Evolutionary conservation across 92 coral and sea anemone genomes (phyloP), one percentile per base, ranked within the genome.

Genomic region (Zoanthus solanderi): DNA sequence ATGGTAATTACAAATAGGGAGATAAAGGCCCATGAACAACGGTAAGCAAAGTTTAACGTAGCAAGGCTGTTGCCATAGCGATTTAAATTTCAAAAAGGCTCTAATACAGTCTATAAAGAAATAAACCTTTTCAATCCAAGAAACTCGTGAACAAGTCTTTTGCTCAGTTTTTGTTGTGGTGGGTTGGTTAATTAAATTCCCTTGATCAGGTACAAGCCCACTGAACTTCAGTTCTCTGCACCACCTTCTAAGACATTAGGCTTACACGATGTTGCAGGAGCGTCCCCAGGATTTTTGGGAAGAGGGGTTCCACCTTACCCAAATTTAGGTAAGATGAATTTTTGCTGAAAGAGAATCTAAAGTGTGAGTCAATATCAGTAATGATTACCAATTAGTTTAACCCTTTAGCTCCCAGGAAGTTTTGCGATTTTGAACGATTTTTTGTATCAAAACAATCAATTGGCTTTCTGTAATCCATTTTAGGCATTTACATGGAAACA

Each of bases 121-220:
- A 63, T 63, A 15, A 63, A 63, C 7, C 69, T 23, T 63, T 63
- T 34, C 42, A 3, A 34, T 63, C 69, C 60, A 63, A 63, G 29
- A 63, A 63, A 63, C 69, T 17, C 69, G 69, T 63, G 69, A 63
- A 63, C 69, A 63, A 63, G 69, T 63, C 29, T 63, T 63, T 63
- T 63, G 0, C 18, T 16, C 7, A 6, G 14, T 7, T 15, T 34
- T 34, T 34, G 42, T 34, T 34, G 42, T 34, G 42, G 42, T 34
- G 42, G 42, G 69, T 63, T 63, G 23, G 29, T 16, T 63, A 63
- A 15, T 63, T 23, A 63, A 63, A 63, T 23, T 23, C 69, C 18
- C 60, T 63, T 63, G 69, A 63, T 63, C 18, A 63, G 69, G 18
- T 63, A 63, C 69, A 63, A 63, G 69, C n/a, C 69, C 69, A 63